A percentile compares a stretch with the other conserved stretches of the same genome.
Evolutionary conservation across 1,140 invertebrate genomes (phyloP).

Genomic region (Pseudomyrmex cubaensis): DNA sequence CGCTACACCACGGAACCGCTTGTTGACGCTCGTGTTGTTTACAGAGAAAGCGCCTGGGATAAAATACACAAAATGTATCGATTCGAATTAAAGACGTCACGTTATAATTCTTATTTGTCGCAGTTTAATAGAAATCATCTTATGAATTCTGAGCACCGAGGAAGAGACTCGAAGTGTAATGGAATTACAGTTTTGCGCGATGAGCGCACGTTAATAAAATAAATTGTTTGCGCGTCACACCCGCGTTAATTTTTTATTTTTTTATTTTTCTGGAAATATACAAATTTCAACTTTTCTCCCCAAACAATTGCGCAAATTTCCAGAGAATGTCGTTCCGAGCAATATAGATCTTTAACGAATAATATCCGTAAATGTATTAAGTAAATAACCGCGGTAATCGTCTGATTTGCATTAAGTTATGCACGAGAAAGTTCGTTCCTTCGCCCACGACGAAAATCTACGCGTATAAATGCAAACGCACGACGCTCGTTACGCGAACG

Average conservation of each 20-base stretch:
- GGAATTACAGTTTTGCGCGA: too few relatives aligned
- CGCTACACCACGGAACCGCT: slow-evolving; percentile 76
- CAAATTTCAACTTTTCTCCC: too few relatives aligned
- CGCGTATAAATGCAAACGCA: neutral
- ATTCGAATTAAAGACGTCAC: neutral
- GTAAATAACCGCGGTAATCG: slow-evolving; percentile 76
- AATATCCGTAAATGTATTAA: slow-evolving; percentile 75
- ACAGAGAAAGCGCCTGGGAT: neutral
- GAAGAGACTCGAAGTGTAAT: too few relatives aligned
- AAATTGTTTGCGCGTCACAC: too few relatives aligned
- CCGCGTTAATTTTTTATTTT: too few relatives aligned
- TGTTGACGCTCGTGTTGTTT: neutral
- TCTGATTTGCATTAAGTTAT: slow-evolving; percentile 78
- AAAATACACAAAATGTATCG: neutral
- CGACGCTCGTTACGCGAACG: slow-evolving; percentile 2
- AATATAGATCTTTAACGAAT: slow-evolving; percentile 8
- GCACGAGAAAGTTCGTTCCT: slow-evolving; percentile 76
- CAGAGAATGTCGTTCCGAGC: neutral
- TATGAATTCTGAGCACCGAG: too few relatives aligned
- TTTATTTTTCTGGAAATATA: too few relatives aligned
- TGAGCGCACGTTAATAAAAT: too few relatives aligned
- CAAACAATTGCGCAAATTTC: neutral
- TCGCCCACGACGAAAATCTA: slow-evolving; percentile 64
- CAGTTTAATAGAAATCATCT: too few relatives aligned
- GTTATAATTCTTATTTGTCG: too few relatives aligned